phyloP scores from a whole-genome alignment of 2,113 vertebrate species.

The Callopanchax toddi region DNA sequence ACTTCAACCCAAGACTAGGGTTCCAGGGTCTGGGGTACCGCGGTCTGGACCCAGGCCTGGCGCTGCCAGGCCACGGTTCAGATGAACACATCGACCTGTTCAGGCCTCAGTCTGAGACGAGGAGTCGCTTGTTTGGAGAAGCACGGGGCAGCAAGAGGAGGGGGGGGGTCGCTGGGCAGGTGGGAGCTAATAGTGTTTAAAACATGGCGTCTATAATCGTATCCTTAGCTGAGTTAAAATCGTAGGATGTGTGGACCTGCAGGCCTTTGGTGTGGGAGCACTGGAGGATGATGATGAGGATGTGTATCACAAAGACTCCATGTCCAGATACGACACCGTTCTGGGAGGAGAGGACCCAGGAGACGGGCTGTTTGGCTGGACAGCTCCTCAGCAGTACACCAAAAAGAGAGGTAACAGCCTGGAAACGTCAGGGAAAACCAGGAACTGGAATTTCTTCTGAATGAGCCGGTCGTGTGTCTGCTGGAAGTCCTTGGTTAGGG shows the following conservation, averaged over 20 bases:
- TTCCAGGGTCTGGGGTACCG: slow-evolving; percentile 91
- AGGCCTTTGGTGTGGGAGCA: slow-evolving; percentile 96
- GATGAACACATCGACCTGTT: slow-evolving; percentile 83
- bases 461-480: no score
- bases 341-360: slow-evolving; percentile 92
- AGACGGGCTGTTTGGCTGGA: slow-evolving; percentile 95
- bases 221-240: no score
- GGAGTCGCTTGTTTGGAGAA: slow-evolving; percentile 80
- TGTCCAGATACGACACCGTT: slow-evolving; percentile 89
- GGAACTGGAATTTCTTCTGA: not conserved
- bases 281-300: slow-evolving; percentile 95
- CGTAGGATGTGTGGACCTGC: not conserved
- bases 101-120: slow-evolving; percentile 71
- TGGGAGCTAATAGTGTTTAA: slow-evolving; percentile 14
- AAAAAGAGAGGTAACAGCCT: slow-evolving; percentile 68
- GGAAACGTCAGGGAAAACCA: not conserved
- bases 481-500: no score
- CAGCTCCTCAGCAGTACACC: slow-evolving; percentile 88
- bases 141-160: slow-evolving; percentile 67
- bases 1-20: slow-evolving; percentile 85
- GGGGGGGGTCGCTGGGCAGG: slow-evolving; percentile 92
- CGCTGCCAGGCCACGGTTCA: slow-evolving; percentile 76
- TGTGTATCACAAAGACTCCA: slow-evolving; percentile 89
- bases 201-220: no score
- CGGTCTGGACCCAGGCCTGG: slow-evolving; percentile 88